Base-by-base conservation (phyloP, 2,113 vertebrate species). In the Eptesicus fuscus region DNA sequence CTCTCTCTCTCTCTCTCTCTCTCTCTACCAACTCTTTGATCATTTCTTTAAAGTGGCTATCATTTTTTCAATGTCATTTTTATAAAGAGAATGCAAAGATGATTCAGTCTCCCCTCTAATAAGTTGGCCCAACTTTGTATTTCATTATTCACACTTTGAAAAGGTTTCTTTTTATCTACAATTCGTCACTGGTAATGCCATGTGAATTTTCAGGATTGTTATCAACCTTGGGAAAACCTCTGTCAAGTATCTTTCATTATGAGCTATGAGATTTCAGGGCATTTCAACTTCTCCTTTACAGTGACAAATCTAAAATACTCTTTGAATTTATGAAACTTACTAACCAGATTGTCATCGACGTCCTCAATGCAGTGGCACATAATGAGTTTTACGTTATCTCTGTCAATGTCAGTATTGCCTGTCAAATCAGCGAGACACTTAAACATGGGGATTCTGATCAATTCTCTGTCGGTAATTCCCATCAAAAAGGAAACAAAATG, bases 331-430 rank as follows among this genome's bases (percentile, higher is more conserved):
- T 94, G 95, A 96, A 96, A 95, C 85, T 91, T 91, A 70, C 86
- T 76, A 96, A 92, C 90, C 95, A 97, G 93, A 97, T 94, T 97
- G 96, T 93, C 97, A 95, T 95, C 89, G 37, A 88, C 65, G 94
- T 88, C 95, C 96, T 96, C 95, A 85, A 83, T 90, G 90, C 51
- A 47, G 88, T 91, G 85, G 77, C 1, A 1, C 40, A 67, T 91
- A 95, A 96, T 96, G 95, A 96, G 85, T 97, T 96, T 97, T 65
- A 87, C 90, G 92, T 96, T 96, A 92, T 97, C 95, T 96, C 85
- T 8, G 14, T 95, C 96, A 95, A 16, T 56, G 78, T 94, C 85
- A 71, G 77, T 88, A 88, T 96, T 86, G 90, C 94, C 91, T 95
- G 94, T 97, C 95, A 96, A 90, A 96, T 96, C 96, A 95, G 94